phyloP scores from a whole-genome alignment of 2,888 invertebrate species.

The Lacanobia wlatinum region DNA sequence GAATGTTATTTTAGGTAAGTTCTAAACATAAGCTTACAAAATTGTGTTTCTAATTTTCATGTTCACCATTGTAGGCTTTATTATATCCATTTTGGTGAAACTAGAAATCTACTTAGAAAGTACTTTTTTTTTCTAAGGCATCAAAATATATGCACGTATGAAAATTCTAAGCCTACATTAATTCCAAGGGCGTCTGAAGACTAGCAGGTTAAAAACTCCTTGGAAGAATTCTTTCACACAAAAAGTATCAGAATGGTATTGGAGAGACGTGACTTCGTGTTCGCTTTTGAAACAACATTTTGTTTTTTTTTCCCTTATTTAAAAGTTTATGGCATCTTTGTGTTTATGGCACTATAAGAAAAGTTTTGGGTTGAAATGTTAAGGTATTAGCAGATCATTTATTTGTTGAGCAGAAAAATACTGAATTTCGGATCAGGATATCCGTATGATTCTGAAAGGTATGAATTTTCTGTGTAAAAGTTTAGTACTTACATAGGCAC shows the following conservation, averaged over 20 bases:
- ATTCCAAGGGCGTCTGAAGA: conserved; percentile 27
- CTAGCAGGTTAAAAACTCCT: conserved; percentile 35
- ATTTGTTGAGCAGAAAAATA: conserved; percentile 5
- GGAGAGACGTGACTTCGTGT: conserved; percentile 52
- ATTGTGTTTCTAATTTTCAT: not conserved
- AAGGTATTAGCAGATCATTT: conserved; percentile 16
- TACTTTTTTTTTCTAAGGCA: conserved; percentile 20
- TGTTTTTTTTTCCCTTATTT: conserved; percentile 42
- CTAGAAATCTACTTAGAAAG: not conserved
- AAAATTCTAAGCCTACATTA: conserved; percentile 35
- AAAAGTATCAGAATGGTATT: conserved; percentile 55
- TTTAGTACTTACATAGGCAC: not conserved
- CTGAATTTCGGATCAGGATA: not conserved
- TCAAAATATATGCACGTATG: conserved; percentile 6
- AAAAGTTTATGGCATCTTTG: conserved; percentile 32
- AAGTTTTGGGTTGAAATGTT: conserved; percentile 23
- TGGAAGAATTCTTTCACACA: conserved; percentile 44
- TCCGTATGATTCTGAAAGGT: not conserved
- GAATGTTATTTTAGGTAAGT: too few species aligned
- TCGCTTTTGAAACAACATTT: conserved; percentile 26
- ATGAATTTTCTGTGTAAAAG: not conserved
- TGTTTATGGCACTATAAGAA: conserved; percentile 3
- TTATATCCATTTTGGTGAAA: too few species aligned
- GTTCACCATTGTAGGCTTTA: too few species aligned
- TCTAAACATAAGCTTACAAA: too few species aligned